These are phyloP conservation scores for Cylloceria caligata DNA, from an alignment of 2,888 invertebrate genomes.

Conservation along the genomic window DNA sequence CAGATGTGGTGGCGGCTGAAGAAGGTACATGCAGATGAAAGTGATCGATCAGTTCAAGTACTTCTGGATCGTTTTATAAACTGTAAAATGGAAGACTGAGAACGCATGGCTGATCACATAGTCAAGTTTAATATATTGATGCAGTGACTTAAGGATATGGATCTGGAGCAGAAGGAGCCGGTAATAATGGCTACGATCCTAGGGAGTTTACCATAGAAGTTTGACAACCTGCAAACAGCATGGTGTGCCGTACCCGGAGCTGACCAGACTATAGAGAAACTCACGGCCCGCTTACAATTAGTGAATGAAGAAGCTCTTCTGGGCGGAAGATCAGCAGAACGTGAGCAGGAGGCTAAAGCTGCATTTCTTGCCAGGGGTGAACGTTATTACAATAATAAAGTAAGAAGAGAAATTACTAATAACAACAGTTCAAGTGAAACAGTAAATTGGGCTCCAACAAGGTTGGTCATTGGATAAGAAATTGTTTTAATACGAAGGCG, in stretches of 20 bases:
- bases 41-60: slow-evolving; percentile 25
- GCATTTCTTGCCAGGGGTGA: neutral
- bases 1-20: slow-evolving; percentile 30
- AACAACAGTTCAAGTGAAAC: too few relatives aligned
- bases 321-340: neutral
- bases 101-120: neutral
- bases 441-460: too few relatives aligned
- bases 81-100: neutral
- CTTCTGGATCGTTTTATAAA: slow-evolving; percentile 25
- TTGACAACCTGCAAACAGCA: neutral
- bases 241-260: neutral
- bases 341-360: neutral
- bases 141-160: slow-evolving; percentile 45
- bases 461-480: too few relatives aligned
- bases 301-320: neutral
- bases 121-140: slow-evolving; percentile 16
- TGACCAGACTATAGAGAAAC: neutral
- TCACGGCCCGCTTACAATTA: neutral
- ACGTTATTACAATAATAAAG: too few relatives aligned
- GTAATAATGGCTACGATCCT: slow-evolving; percentile 60
- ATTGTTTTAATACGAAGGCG: too few relatives aligned
- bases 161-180: slow-evolving; percentile 44
- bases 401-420: neutral
- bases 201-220: slow-evolving; percentile 30
- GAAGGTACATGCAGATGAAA: slow-evolving; percentile 19